phyloP scores from a whole-genome alignment of 2,797 vertebrate species.

The Rhadinocentrus ornatus region DNA sequence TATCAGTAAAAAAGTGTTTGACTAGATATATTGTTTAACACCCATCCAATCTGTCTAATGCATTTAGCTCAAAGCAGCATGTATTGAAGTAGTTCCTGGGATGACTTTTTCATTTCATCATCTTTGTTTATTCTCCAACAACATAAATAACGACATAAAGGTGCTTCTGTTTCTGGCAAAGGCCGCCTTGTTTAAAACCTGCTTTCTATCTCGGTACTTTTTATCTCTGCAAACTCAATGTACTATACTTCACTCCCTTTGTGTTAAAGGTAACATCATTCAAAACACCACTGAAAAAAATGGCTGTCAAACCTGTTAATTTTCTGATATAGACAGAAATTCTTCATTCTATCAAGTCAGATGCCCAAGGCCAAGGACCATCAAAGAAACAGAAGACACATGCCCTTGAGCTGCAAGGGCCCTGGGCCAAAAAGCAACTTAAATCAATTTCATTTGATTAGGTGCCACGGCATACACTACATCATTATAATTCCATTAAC shows the following conservation, averaged over 20 bases:
- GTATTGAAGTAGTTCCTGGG: background rate
- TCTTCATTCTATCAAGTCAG: conserved; percentile 18
- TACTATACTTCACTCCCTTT: background rate
- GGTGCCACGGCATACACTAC: conserved; percentile 76
- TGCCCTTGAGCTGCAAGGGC: conserved; percentile 65
- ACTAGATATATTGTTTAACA: background rate
- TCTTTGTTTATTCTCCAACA: background rate
- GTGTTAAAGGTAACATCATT: conserved; percentile 12
- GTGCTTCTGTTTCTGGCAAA: background rate
- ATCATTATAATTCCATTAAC: conserved; percentile 87
- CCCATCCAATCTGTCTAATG: background rate
- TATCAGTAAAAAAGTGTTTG: background rate
- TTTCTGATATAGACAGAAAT: background rate
- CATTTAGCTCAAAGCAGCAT: background rate
- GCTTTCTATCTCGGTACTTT: background rate
- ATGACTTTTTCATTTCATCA: background rate
- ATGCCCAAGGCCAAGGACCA: conserved; percentile 52
- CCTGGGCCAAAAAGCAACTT: conserved; percentile 75
- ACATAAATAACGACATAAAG: background rate
- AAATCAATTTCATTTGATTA: conserved; percentile 85
- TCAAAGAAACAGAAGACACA: conserved; percentile 65
- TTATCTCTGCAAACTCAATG: background rate
- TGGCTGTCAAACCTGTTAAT: conserved; percentile 18
- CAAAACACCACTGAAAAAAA: conserved; percentile 14
- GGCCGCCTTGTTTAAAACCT: background rate